Conservation (phyloP, 2,113 vertebrate genomes). For the Callaeas wilsoni region DNA sequence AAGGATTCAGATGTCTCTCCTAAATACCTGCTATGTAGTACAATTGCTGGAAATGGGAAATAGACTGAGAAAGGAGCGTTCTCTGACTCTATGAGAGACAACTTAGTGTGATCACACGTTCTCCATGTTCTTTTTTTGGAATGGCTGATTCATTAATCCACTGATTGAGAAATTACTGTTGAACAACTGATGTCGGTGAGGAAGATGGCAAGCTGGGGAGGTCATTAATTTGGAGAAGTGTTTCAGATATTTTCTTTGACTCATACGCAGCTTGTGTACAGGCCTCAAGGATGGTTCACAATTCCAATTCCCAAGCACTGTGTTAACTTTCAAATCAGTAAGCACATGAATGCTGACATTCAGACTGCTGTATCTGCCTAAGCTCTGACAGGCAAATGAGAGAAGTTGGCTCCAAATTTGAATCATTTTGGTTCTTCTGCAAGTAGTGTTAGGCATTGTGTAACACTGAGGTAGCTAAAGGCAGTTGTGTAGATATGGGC, state of each 20-base stretch:
- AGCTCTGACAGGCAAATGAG: background rate
- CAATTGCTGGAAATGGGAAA: background rate
- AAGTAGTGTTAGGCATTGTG: background rate
- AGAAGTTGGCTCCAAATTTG: background rate
- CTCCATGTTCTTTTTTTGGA: background rate
- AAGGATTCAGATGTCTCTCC: background rate
- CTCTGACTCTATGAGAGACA: background rate
- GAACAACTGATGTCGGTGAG: accelerated
- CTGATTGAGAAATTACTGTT: background rate
- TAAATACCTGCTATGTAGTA: background rate
- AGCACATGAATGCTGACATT: background rate
- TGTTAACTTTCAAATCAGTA: background rate
- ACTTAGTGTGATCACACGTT: background rate
- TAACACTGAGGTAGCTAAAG: background rate
- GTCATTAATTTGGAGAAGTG: background rate
- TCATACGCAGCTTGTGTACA: background rate
- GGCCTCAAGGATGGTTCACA: background rate
- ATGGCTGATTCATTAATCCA: background rate
- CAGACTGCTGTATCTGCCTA: background rate
- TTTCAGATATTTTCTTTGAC: background rate
- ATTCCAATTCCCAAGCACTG: background rate
- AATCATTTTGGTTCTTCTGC: background rate
- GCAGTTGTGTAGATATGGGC: background rate
- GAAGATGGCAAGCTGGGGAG: background rate
- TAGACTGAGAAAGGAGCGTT: background rate